Base-by-base conservation (phyloP, 2,113 vertebrate species). In the Glareola pratincola region DNA sequence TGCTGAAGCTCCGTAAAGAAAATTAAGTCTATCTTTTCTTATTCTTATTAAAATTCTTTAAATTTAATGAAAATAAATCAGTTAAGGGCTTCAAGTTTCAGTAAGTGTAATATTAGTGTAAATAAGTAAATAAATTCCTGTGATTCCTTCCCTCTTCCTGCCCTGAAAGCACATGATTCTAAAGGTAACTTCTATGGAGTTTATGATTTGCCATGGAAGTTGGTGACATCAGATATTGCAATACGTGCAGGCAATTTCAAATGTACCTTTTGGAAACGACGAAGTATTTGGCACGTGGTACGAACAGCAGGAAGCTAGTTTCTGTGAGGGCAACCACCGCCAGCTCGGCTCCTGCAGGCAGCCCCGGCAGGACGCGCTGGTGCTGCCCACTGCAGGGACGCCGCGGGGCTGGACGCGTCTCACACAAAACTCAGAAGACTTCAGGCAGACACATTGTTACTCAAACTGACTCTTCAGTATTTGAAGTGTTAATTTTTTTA, bases 301-400 rank as follows among this genome's bases (percentile, higher is more conserved):
- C 0, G 1, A 77, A 68, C 41, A 68, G 41, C 41, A 8, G 4
- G 5, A n/a, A 48, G 26, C 20, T 5, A 5, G n/a, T 32, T n/a
- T 53, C 56, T 59, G 43, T 34, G 21, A 29, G 43, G 86, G 22
- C 37, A 37, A 81, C 32, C 30, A 22, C 43, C 50, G 4, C 54
- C 27, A 11, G 23, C 32, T 5, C n/a, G 41, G 72, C 41, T 68
- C 47, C 47, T 22, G 47, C 20, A 48, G 3, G 11, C 47, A 48
- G 47, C 47, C 47, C 47, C 3, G 45, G 47, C 47, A 48, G 47
- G 47, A 48, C 47, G 6, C 21, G 11, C 47, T 6, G 47, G 21
- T 22, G 47, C 47, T 48, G 47, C 47, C 47, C 47, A 48, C 21
- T 23, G 47, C 47, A 12, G 47, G 47, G 47, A 12, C 11, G 47